phyloP scores from a whole-genome alignment of 2,797 vertebrate species.

The Dicrostonyx torquatus region DNA sequence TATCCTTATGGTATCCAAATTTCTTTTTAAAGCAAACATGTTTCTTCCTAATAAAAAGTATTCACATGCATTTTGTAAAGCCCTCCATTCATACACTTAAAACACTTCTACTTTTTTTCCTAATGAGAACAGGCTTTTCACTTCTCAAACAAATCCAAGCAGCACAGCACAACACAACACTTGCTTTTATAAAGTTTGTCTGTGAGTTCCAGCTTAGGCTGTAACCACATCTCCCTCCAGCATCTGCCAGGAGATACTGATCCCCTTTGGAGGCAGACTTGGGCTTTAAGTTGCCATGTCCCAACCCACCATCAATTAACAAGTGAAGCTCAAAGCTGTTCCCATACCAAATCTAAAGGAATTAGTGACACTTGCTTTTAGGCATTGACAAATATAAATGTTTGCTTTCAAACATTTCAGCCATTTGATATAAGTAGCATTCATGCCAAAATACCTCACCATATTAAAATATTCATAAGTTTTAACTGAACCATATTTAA shows the following conservation, averaged over 20 bases:
- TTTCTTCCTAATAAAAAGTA: neutral
- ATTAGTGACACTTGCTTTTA: neutral
- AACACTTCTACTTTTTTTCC: neutral
- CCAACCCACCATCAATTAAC: neutral
- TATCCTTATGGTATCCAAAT: neutral
- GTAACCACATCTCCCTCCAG: neutral
- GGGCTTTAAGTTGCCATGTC: neutral
- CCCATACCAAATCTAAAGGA: slow-evolving; percentile 50
- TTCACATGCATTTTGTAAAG: neutral
- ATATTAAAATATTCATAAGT: slow-evolving; percentile 40
- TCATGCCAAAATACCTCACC: neutral
- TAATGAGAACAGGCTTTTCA: slow-evolving; percentile 10
- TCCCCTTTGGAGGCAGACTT: slow-evolving; percentile 17
- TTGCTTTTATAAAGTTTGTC: slow-evolving; percentile 10
- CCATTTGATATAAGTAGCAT: slow-evolving; percentile 40
- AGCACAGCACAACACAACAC: neutral
- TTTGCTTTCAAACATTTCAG: slow-evolving; percentile 31
- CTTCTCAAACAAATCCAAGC: neutral
- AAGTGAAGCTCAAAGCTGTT: neutral
- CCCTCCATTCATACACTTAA: slow-evolving; percentile 43
- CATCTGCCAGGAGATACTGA: neutral
- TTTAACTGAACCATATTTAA: slow-evolving; percentile 18
- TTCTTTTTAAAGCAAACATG: slow-evolving; percentile 23
- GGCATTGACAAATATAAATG: slow-evolving; percentile 21
- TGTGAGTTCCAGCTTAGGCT: slow-evolving; percentile 44